Evolutionary conservation across 2,797 vertebrate genomes (phyloP).

Genomic region (Platalea minor): DNA sequence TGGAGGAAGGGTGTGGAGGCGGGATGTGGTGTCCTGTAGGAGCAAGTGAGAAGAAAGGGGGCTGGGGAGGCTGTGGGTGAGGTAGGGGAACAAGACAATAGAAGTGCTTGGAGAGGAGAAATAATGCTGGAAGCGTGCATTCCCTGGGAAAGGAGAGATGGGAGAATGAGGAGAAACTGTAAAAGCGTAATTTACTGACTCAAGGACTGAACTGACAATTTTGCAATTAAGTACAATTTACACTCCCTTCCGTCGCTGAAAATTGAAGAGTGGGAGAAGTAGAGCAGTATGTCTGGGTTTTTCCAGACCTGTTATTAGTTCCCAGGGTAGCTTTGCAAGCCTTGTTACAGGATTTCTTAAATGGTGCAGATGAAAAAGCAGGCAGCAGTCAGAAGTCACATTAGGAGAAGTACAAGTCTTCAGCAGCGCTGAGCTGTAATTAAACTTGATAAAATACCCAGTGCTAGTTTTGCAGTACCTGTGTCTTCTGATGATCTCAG

Average conservation of each 20-base stretch:
- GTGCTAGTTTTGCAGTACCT: neutral
- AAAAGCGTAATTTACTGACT: neutral
- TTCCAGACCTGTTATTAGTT: conserved; percentile 53
- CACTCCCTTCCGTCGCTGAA: neutral
- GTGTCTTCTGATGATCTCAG: neutral
- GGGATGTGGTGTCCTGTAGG: neutral
- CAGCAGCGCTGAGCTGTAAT: neutral
- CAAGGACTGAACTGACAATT: conserved; percentile 22
- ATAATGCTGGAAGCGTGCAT: neutral
- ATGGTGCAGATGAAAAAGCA: neutral
- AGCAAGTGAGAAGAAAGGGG: neutral
- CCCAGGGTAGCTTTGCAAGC: neutral
- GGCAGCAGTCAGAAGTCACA: neutral
- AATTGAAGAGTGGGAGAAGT: conserved; percentile 46
- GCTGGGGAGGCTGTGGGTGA: neutral
- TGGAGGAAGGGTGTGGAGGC: neutral
- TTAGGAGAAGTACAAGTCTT: neutral
- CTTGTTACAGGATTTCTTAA: neutral
- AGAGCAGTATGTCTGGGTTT: conserved; percentile 13
- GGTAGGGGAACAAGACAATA: neutral
- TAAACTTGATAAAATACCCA: neutral
- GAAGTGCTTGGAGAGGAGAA: neutral
- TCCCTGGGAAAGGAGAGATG: neutral
- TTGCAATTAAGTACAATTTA: conserved; percentile 51
- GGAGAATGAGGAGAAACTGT: neutral